Percentiles rank a stretch among this genome's conserved stretches.
Evolutionary conservation across 2,113 vertebrate genomes (phyloP).

Genomic region (Odobenus rosmarus): DNA sequence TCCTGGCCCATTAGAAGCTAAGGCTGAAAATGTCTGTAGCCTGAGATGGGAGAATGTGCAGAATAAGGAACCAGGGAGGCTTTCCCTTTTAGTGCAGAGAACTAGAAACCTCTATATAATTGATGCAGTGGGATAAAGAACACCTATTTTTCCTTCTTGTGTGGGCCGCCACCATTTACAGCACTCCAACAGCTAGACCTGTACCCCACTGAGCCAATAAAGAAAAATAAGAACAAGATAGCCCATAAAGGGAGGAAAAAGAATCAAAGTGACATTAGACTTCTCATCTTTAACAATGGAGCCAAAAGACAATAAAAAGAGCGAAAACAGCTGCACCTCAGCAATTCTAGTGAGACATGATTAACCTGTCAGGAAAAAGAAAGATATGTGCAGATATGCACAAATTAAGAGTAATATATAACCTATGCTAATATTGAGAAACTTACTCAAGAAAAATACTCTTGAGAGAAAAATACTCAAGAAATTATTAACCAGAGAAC

Average conservation of each 20-base stretch:
- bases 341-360: not conserved
- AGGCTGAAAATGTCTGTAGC: not conserved
- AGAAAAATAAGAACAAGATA: conserved; percentile 3
- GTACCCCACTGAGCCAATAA: not conserved
- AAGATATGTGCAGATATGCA: not conserved
- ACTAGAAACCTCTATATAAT: not conserved
- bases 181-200: not conserved
- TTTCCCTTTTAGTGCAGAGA: not conserved
- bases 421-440: not conserved
- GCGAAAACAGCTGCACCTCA: not conserved
- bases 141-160: not conserved
- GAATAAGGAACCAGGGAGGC: not conserved
- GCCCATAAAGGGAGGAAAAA: not conserved
- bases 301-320: not conserved
- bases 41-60: not conserved
- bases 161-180: not conserved
- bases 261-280: not conserved
- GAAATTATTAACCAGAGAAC: not conserved
- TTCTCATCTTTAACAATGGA: not conserved
- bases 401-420: not conserved
- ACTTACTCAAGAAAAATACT: not conserved
- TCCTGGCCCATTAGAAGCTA: not conserved
- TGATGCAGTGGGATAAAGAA: not conserved
- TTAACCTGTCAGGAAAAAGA: not conserved
- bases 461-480: not conserved